These are phyloP conservation scores for Melanotaenia trifasciata DNA, from an alignment of 2,797 vertebrate genomes.

Conservation along the genomic window DNA sequence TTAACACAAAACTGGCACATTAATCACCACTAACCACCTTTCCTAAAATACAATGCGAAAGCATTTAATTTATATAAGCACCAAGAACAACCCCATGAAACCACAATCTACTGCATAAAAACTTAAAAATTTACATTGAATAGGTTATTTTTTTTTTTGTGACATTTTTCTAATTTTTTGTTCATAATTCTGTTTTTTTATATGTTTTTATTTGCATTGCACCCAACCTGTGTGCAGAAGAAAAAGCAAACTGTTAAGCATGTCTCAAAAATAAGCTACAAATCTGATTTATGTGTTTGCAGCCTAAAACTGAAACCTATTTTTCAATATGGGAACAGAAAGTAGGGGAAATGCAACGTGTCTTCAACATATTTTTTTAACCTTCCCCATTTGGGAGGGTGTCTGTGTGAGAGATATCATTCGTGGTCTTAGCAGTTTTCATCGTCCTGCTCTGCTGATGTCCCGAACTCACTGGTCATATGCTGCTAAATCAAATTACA, in stretches of 20 bases:
- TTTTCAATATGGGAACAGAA: slow-evolving; percentile 55
- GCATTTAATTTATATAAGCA: slow-evolving; percentile 27
- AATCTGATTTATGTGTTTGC: slow-evolving; percentile 44
- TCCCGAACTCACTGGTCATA: slow-evolving; percentile 58
- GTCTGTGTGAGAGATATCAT: slow-evolving; percentile 39
- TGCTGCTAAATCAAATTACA: slow-evolving; percentile 74
- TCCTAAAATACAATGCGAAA: slow-evolving; percentile 27
- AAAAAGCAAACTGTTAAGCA: slow-evolving; percentile 11
- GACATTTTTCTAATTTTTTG: neutral
- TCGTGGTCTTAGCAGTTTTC: slow-evolving; percentile 54
- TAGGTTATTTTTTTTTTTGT: neutral
- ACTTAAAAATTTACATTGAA: slow-evolving; percentile 15
- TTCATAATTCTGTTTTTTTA: neutral
- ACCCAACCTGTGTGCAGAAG: neutral
- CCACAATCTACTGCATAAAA: slow-evolving; percentile 16
- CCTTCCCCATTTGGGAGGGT: slow-evolving; percentile 45
- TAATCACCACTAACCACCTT: slow-evolving; percentile 13
- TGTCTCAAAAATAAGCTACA: slow-evolving; percentile 35
- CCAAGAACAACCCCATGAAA: slow-evolving; percentile 11
- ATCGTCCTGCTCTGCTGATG: slow-evolving; percentile 45
- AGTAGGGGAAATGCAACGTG: slow-evolving; percentile 39
- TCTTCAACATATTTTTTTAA: slow-evolving; percentile 35
- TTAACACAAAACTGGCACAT: neutral
- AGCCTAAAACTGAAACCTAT: slow-evolving; percentile 35
- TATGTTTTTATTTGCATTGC: slow-evolving; percentile 2